phyloP scores from a whole-genome alignment of 2,888 invertebrate genomes.

The Palloptera scutellata region DNA sequence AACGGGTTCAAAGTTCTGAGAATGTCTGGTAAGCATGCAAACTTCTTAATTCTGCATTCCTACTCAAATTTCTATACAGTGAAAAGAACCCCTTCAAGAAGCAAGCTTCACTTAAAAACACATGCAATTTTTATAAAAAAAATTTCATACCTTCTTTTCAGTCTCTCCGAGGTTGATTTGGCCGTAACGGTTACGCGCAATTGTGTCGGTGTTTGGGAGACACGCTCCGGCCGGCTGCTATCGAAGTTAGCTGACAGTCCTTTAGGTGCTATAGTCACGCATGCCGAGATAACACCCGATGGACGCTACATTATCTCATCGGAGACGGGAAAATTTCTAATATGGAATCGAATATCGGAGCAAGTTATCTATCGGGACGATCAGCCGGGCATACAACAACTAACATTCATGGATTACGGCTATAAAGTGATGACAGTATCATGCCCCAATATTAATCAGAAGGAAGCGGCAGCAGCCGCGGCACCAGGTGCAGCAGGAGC shows the following conservation, averaged over 20 bases:
- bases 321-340: constrained; percentile 88
- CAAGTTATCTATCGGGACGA: constrained; percentile 77
- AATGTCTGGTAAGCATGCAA: no score
- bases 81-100: not conserved
- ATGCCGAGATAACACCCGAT: constrained; percentile 86
- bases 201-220: constrained; percentile 95
- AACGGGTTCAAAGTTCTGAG: not conserved
- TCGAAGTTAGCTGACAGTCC: constrained; percentile 90
- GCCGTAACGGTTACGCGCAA: constrained; percentile 94
- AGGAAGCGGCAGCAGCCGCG: constrained; percentile 68
- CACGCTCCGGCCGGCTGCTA: constrained; percentile 83
- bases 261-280: constrained; percentile 92
- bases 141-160: constrained; percentile 50
- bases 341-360: constrained; percentile 84
- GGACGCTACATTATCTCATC: constrained; percentile 87
- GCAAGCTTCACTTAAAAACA: not conserved
- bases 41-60: no score
- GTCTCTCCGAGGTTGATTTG: constrained; percentile 80
- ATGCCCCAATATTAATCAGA: constrained; percentile 63
- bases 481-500: constrained; percentile 62
- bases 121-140: constrained; percentile 3
- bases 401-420: constrained; percentile 63
- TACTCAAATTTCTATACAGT: no score
- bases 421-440: constrained; percentile 63
- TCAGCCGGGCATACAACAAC: constrained; percentile 69